Conservation (phyloP, 2,888 invertebrate species). For the Synanthedon vespiformis region DNA sequence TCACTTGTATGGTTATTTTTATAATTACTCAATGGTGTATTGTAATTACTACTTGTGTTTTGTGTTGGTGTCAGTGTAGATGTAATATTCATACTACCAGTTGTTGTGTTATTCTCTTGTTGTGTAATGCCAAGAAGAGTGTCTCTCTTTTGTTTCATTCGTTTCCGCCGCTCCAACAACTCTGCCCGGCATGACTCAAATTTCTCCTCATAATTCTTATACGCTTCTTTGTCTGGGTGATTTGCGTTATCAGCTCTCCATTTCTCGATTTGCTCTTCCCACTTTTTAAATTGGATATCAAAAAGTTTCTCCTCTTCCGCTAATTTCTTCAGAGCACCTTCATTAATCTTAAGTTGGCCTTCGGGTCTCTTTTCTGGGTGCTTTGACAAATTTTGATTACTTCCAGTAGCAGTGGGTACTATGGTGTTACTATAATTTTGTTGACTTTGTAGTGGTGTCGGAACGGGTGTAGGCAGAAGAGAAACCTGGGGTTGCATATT, state of each 20-base stretch:
- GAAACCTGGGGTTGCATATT: conserved; percentile 10
- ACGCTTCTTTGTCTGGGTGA: conserved; percentile 90
- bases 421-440: conserved; percentile 18
- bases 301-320: conserved; percentile 85
- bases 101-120: conserved; percentile 19
- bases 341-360: conserved; percentile 18
- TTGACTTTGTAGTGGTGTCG: conserved; percentile 6
- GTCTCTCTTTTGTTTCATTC: conserved; percentile 79
- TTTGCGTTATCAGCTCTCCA: conserved; percentile 93
- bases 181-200: conserved; percentile 88
- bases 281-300: conserved; percentile 88
- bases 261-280: conserved; percentile 92
- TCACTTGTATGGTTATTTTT: conserved; percentile 14
- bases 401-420: conserved; percentile 17
- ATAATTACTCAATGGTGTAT: conserved; percentile 11
- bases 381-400: conserved; percentile 17
- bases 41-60: conserved; percentile 16
- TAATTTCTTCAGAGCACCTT: conserved; percentile 49
- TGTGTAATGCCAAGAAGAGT: conserved; percentile 23
- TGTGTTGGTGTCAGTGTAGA: conserved; percentile 17
- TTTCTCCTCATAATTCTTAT: conserved; percentile 87
- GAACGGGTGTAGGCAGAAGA: conserved; percentile 14
- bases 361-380: not conserved
- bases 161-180: conserved; percentile 81
- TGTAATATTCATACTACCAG: not conserved